Evolutionary conservation across 2,888 invertebrate genomes (phyloP).

Genomic region (Oegoconia quadripuncta): DNA sequence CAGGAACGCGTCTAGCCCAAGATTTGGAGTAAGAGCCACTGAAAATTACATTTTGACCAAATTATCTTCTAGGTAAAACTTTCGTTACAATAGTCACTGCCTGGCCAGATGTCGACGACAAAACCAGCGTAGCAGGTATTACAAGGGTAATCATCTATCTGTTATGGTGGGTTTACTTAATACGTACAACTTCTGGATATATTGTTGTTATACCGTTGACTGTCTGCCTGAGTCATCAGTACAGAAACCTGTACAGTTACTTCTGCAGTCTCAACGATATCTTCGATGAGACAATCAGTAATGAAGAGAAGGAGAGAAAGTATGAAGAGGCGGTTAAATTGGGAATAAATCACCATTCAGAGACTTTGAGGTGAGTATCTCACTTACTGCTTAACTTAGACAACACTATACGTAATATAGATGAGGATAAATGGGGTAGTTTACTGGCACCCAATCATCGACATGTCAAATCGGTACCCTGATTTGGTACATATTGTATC

Average conservation of each 20-base stretch:
- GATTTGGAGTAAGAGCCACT: no score
- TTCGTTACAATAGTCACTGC: constrained; percentile 32
- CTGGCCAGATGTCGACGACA: constrained; percentile 32
- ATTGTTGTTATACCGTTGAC: constrained; percentile 29
- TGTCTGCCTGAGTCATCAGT: constrained; percentile 40
- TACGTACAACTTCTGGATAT: constrained; percentile 21
- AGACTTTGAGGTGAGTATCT: constrained; percentile 41
- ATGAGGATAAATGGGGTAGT: no score
- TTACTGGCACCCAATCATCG: no score
- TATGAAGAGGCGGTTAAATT: constrained; percentile 40
- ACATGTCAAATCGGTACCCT: no score
- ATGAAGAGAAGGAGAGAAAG: constrained; percentile 33
- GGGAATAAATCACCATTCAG: constrained; percentile 46
- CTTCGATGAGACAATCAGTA: constrained; percentile 28
- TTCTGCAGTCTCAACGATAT: constrained; percentile 38
- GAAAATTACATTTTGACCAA: no score
- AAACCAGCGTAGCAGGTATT: constrained; percentile 17
- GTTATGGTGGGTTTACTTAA: constrained; percentile 33
- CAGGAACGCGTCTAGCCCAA: no score
- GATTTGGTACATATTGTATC: no score
- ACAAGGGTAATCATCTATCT: constrained; percentile 26
- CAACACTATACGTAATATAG: no score
- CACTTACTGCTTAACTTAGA: no score
- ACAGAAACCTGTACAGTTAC: constrained; percentile 42
- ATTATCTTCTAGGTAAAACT: constrained; percentile 12